phyloP scores from a whole-genome alignment of 2,113 vertebrate genomes.

The Hiodon alosoides region DNA sequence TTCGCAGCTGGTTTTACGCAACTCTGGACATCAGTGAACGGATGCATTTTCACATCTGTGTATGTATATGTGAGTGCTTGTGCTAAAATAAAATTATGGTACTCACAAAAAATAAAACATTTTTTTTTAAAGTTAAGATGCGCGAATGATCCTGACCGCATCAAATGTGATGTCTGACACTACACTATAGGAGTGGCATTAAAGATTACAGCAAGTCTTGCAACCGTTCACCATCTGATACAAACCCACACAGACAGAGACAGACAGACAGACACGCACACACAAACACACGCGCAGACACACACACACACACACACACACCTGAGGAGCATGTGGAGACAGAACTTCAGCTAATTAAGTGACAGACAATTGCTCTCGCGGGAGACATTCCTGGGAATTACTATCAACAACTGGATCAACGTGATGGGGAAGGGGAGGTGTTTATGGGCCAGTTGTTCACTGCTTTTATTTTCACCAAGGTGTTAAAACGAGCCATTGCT shows the following conservation, averaged over 20 bases:
- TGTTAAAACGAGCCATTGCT: slow-evolving; percentile 32
- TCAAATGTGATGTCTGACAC: not conserved
- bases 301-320: slow-evolving; percentile 29
- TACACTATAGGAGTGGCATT: slow-evolving; percentile 13
- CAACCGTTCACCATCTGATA: not conserved
- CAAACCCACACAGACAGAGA: slow-evolving; percentile 23
- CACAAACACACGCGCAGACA: slow-evolving; percentile 26
- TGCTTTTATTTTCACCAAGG: slow-evolving; percentile 32
- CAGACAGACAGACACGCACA: slow-evolving; percentile 2
- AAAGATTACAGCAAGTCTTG: not conserved
- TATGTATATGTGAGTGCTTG: no score
- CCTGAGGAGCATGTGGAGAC: slow-evolving; percentile 56
- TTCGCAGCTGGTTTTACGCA: not conserved
- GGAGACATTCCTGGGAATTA: slow-evolving; percentile 52
- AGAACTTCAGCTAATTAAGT: slow-evolving; percentile 63
- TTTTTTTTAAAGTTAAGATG: no score
- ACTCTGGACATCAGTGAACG: no score
- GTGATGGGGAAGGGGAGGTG: slow-evolving; percentile 39
- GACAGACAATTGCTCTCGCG: slow-evolving; percentile 57
- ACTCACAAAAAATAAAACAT: no score
- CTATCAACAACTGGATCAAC: slow-evolving; percentile 51
- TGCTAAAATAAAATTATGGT: no score
- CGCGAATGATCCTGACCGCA: no score
- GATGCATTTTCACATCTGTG: no score
- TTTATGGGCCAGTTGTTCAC: slow-evolving; percentile 51